Base-by-base conservation (phyloP, 2,888 invertebrate genomes). In the Aporophyla nigra region DNA sequence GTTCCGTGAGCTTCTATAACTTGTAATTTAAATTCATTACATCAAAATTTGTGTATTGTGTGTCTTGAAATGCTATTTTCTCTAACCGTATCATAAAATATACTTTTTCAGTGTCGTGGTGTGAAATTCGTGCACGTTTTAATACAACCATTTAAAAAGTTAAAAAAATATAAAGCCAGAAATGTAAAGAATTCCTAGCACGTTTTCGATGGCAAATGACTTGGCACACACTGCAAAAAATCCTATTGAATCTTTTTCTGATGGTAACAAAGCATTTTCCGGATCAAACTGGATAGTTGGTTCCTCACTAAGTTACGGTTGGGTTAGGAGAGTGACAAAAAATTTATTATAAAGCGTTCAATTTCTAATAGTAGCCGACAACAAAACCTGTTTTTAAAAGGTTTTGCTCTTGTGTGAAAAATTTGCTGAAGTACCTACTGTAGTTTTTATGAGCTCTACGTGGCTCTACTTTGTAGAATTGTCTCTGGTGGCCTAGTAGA, bases 1-100 rank as follows among this genome's bases (percentile, higher is more conserved):
- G 86, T 87, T 87, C 79, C 82, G 83, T 75, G 80, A 87, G 87
- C 87, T 87, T 87, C 87, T 86, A 71, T 74, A 74, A 80, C 76
- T 82, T 73, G 73, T 79, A 75, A 76, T 80, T 84, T 78, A 73
- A 74, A 86, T 80, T 73, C 67, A 49, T 65, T 69, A 59, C 58
- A 62, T 73, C n/a, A 67, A 71, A 73, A 71, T 71, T 74, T 71
- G 51, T 65, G 46, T 58, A 65, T 71, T 71, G 51, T 65, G 46
- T 58, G 62, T 71, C 65, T 65, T 61, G 66, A 51, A 70, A 56
- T 74, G 7, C 7, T 53, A 69, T 77, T 84, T 83, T 77, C 58
- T 54, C 56, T 40, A 61, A 71, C 43, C 27, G 51, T 63, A 54
- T 19, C 61, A n/a, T 53, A 70, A 71, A 68, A 24, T 12, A 49